Percentiles rank a stretch among this genome's conserved stretches.
Evolutionary conservation across 2,888 invertebrate species (phyloP).

Genomic region (Crepidodera aurea): DNA sequence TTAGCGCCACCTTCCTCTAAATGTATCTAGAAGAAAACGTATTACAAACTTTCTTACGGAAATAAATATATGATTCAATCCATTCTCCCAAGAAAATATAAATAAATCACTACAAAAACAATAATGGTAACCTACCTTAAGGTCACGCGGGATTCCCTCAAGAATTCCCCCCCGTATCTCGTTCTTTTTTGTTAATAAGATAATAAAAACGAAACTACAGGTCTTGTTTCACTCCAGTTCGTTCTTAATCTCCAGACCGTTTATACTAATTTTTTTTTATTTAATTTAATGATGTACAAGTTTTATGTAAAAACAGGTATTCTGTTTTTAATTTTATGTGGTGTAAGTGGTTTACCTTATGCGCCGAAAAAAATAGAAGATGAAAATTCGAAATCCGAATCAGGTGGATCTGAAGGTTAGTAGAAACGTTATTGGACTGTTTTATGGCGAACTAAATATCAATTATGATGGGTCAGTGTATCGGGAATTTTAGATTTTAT

Average conservation of each 20-base stretch:
- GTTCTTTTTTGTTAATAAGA: not conserved
- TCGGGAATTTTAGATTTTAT: too few species aligned
- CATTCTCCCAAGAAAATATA: too few species aligned
- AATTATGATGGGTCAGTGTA: too few species aligned
- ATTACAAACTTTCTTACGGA: too few species aligned
- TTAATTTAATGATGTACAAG: constrained; percentile 6
- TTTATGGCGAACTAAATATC: too few species aligned
- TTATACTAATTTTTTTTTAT: not conserved
- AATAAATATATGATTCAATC: too few species aligned
- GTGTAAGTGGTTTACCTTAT: constrained; percentile 26
- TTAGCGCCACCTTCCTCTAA: too few species aligned
- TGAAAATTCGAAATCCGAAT: not conserved
- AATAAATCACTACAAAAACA: too few species aligned
- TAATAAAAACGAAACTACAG: not conserved
- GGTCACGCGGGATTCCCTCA: constrained; percentile 7
- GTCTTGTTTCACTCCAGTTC: not conserved
- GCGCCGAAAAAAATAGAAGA: constrained; percentile 1
- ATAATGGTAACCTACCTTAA: not conserved
- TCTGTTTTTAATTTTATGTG: constrained; percentile 22
- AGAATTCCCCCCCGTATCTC: constrained; percentile 1
- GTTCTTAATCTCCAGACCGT: not conserved
- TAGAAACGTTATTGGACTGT: not conserved
- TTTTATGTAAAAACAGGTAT: constrained; percentile 25
- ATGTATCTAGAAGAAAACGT: too few species aligned
- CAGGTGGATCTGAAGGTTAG: constrained; percentile 15